Evolutionary conservation across 2,113 vertebrate genomes (phyloP).

Genomic region (Percina caprodes): DNA sequence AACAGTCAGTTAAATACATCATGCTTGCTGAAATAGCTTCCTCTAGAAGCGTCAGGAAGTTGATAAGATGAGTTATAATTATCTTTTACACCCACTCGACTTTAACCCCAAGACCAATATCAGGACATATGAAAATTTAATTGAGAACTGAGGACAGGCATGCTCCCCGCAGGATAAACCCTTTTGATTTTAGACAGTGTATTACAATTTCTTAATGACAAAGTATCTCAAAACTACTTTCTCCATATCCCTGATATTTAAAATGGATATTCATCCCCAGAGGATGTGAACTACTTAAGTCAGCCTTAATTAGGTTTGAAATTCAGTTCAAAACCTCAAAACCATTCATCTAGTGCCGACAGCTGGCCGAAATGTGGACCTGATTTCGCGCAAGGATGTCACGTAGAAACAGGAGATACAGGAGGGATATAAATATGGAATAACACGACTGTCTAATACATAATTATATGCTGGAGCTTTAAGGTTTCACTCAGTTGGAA

Average conservation of each 20-base stretch:
- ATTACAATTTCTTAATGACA: neutral
- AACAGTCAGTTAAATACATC: neutral
- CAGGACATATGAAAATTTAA: too few species aligned
- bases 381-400: too few species aligned
- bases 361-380: neutral
- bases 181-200: neutral
- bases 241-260: neutral
- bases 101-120: neutral
- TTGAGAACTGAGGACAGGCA: too few species aligned
- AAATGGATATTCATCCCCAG: neutral
- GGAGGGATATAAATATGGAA: too few species aligned
- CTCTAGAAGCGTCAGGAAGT: neutral
- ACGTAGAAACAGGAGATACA: too few species aligned
- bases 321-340: neutral
- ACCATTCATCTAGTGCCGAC: neutral
- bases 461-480: too few species aligned
- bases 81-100: neutral
- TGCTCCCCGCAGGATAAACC: neutral
- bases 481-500: too few species aligned
- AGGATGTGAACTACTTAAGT: neutral
- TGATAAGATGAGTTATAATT: neutral
- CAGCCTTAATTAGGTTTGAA: neutral
- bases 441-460: too few species aligned
- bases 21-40: neutral
- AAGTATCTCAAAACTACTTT: neutral